Evolutionary conservation across 2,797 vertebrate species (phyloP).

Genomic region (Silurus aristotelis): DNA sequence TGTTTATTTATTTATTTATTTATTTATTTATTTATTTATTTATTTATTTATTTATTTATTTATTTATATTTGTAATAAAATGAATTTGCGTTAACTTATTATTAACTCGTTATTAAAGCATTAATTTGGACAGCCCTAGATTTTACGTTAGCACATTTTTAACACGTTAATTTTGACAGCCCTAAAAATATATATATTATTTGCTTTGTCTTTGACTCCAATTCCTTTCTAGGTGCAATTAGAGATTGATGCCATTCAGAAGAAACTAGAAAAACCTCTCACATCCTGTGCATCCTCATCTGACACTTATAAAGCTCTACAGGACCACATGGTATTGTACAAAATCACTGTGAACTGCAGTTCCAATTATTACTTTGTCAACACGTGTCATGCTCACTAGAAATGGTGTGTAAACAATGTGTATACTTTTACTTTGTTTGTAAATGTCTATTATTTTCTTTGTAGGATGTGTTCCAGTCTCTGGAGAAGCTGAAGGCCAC

Average conservation of each 20-base stretch:
- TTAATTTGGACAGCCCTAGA: too few relatives aligned
- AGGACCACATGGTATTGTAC: constrained; percentile 82
- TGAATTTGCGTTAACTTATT: too few relatives aligned
- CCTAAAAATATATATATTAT: neutral
- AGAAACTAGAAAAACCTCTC: constrained; percentile 76
- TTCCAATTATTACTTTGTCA: neutral
- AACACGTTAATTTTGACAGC: too few relatives aligned
- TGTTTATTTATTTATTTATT: too few relatives aligned
- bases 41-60: too few relatives aligned
- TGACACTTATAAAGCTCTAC: constrained; percentile 84
- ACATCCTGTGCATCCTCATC: constrained; percentile 84
- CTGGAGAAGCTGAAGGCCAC: constrained; percentile 80
- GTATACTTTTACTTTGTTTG: neutral
- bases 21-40: too few relatives aligned
- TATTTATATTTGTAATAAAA: too few relatives aligned
- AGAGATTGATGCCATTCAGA: constrained; percentile 76
- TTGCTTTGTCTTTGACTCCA: neutral
- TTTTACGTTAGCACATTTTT: too few relatives aligned
- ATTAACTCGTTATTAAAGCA: too few relatives aligned
- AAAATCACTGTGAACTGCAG: neutral
- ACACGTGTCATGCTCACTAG: neutral
- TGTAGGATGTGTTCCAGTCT: constrained; percentile 84
- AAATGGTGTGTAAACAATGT: neutral
- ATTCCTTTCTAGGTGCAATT: constrained; percentile 72
- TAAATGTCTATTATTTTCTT: neutral